Base-by-base conservation (phyloP, 2,888 invertebrate species). In the Platycheirus albimanus region DNA sequence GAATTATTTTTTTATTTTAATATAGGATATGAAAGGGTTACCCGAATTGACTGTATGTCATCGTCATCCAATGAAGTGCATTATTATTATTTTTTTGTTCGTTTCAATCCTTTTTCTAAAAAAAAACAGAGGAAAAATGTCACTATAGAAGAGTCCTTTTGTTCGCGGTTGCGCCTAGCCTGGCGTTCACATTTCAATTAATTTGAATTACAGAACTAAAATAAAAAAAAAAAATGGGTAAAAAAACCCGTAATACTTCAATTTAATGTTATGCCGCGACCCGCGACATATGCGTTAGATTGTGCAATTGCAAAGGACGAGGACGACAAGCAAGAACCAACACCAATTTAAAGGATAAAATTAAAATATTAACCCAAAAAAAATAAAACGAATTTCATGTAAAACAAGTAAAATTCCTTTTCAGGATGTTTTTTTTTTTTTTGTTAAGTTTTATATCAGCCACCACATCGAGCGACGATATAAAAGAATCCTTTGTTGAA, bases 251-350 rank as follows among this genome's bases (percentile, higher is more conserved):
- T 83, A 78, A 63, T 72, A 81, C 83, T 77, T 74, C 69, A 78
- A 52, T 69, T 74, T 78, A 78, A 83, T 83, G 69, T 78, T 72
- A 72, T 78, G 67, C 74, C 78, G 83, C 83, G 83, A 83, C 83
- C 74, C 78, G 83, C 83, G 83, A 83, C 83, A 83, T 83, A 83
- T 83, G 83, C 78, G 72, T 69, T 83, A 74, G 78, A 78, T 61
- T 52, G 67, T 83, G 71, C 81, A 81, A 33, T 72, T 54, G 70
- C 43, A 41, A 52, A 80, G n/a, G n/a, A n/a, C n/a, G n/a, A 64
- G 64, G 70, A 75, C 58, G 61, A 52, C 69, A 45, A 47, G 17
- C 19, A 10, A 56, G 47, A 75, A 64, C 47, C 74, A 79, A 76
- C 80, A 81, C 81, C 71, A 72, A 67, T 72, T 81, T 66, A 56